Evolutionary conservation across 1,140 invertebrate species (phyloP), one percentile per base, ranked within the genome.

Genomic region (Lepidurus packardi): DNA sequence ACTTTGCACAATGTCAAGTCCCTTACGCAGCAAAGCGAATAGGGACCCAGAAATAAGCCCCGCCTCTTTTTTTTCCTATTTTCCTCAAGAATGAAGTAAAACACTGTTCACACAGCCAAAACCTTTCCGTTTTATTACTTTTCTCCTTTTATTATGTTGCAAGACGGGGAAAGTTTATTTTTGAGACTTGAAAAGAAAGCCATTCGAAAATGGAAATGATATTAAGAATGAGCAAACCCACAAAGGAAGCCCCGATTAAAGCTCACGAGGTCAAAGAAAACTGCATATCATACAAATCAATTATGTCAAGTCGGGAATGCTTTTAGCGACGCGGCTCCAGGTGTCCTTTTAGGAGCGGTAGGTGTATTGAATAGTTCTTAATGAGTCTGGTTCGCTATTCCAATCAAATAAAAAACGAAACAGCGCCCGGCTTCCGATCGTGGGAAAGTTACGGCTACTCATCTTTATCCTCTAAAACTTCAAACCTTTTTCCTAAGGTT

Each of bases 321-420:
- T 65, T 65, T 65, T 65, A 65, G 53, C 53, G 21, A 13, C 16
- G 16, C 13, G 53, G n/a, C 53, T n/a, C 13, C 53, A 65, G n/a
- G 53, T 9, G 16, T 65, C 13, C 13, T 65, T n/a, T 9, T 65
- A 65, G 16, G 21, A 11, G n/a, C 53, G n/a, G 16, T 16, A 65
- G 53, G 9, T 65, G 53, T 9, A 8, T 21, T 65, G 53, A 65
- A 65, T 65, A 65, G 53, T 7, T 21, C 53, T 65, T 65, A 65
- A 65, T 65, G 53, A 65, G n/a, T 5, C 53, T 7, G 16, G 16
- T 47, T 47, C 45, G 53, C 21, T 21, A 65, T 65, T 65, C 7
- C 21, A 65, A 65, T 65, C 16, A 65, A 65, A 65, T 65, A 65
- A 65, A 65, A 65, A 65, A 65, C 16, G 4, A 65, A 65, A 65